Conservation (phyloP, 2,797 vertebrate species). For the Erethizon dorsatum region DNA sequence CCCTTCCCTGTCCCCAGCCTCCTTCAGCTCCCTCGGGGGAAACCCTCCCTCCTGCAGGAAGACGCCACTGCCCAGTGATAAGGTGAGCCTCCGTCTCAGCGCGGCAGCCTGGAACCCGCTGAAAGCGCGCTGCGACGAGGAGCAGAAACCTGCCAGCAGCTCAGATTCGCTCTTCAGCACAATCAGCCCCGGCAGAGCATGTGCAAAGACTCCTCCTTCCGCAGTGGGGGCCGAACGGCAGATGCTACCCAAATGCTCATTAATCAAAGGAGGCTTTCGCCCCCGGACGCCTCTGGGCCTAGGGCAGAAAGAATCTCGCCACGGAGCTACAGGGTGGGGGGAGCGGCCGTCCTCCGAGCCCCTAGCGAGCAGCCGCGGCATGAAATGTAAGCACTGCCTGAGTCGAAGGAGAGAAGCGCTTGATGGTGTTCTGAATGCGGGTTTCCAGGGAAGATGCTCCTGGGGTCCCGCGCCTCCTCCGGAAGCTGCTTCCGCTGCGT, state of each 20-base stretch:
- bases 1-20: neutral
- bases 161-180: slow-evolving; percentile 9
- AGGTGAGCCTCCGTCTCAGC: neutral
- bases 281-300: neutral
- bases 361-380: neutral
- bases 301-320: neutral
- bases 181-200: rapidly evolving
- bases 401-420: neutral
- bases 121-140: neutral
- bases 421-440: neutral
- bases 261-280: neutral
- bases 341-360: neutral
- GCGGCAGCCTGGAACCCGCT: slow-evolving; percentile 14
- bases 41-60: neutral
- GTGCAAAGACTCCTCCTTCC: neutral
- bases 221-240: neutral
- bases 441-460: neutral
- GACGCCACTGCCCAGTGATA: neutral
- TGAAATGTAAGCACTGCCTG: neutral
- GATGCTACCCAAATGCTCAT: neutral
- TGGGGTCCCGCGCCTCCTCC: neutral
- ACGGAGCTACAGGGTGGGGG: neutral
- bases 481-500: neutral
- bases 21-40: neutral
- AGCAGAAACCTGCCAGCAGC: slow-evolving; percentile 31